Evolutionary conservation across 23 tunicate species (phyloP).

Genomic region (Aplidium turbinatum): DNA sequence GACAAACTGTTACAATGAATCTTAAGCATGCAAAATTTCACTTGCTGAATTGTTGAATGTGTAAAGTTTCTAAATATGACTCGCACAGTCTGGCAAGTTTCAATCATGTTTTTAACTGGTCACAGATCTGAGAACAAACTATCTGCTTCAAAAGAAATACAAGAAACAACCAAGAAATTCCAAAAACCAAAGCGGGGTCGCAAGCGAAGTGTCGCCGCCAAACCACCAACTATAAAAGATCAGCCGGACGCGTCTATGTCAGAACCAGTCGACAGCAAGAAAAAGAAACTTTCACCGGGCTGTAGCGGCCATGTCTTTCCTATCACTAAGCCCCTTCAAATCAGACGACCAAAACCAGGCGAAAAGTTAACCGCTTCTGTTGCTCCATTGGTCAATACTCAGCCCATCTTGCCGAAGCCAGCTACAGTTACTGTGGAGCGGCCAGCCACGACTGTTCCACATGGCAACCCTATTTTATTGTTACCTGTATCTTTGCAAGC

Average conservation of each 20-base stretch:
- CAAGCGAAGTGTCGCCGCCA: too few relatives aligned
- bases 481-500: constrained; percentile 72
- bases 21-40: too few relatives aligned
- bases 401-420: constrained; percentile 7
- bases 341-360: neutral
- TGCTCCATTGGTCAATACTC: constrained; percentile 46
- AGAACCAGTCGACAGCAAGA: neutral
- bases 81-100: too few relatives aligned
- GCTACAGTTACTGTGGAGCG: neutral
- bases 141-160: too few relatives aligned
- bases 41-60: too few relatives aligned
- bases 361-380: constrained; percentile 73
- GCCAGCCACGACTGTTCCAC: constrained; percentile 8
- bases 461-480: constrained; percentile 50
- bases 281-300: constrained; percentile 5
- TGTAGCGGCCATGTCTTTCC: constrained; percentile 28
- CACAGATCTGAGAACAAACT: too few relatives aligned
- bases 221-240: neutral
- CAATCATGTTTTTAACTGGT: too few relatives aligned
- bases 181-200: too few relatives aligned
- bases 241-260: neutral
- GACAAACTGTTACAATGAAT: too few relatives aligned
- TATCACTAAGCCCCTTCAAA: constrained; percentile 29
- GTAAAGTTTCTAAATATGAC: too few relatives aligned
- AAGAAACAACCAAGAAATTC: too few relatives aligned